Conservation (phyloP, 1,140 invertebrate genomes). For the Trypoxylus dichotomus region DNA sequence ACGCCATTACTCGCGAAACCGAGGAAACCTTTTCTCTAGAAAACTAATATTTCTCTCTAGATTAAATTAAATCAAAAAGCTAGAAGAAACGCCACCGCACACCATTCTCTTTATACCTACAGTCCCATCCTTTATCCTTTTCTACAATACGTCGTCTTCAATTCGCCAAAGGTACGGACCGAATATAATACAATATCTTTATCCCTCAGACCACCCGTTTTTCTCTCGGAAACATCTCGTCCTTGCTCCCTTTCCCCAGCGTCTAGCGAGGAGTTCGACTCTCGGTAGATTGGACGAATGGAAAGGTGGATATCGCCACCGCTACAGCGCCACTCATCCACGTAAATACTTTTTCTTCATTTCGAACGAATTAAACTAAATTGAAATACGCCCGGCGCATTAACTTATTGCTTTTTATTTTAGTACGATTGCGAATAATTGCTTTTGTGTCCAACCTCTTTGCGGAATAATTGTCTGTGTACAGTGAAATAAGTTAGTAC, state of each 20-base stretch:
- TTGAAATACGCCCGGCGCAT: conserved; percentile 39
- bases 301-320: too few relatives aligned
- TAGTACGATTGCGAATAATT: conserved; percentile 33
- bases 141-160: background rate
- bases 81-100: conserved; percentile 22
- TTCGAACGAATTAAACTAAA: conserved; percentile 41
- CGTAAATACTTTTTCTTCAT: conserved; percentile 42
- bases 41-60: conserved; percentile 48
- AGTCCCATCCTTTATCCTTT: background rate
- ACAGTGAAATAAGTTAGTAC: too few relatives aligned
- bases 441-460: conserved; percentile 29
- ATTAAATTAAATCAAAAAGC: conserved; percentile 49
- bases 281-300: too few relatives aligned
- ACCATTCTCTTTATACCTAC: background rate
- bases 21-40: conserved; percentile 38
- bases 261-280: too few relatives aligned
- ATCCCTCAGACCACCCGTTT: too few relatives aligned
- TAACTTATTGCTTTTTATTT: conserved; percentile 39
- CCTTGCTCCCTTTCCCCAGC: too few relatives aligned
- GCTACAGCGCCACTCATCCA: conserved; percentile 31
- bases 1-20: background rate
- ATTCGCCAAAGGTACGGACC: background rate
- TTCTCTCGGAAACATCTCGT: too few relatives aligned
- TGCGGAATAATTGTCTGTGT: too few relatives aligned
- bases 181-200: conserved; percentile 40